Evolutionary conservation across 2,113 vertebrate genomes (phyloP).

Genomic region (Choloepus hoffmanni): DNA sequence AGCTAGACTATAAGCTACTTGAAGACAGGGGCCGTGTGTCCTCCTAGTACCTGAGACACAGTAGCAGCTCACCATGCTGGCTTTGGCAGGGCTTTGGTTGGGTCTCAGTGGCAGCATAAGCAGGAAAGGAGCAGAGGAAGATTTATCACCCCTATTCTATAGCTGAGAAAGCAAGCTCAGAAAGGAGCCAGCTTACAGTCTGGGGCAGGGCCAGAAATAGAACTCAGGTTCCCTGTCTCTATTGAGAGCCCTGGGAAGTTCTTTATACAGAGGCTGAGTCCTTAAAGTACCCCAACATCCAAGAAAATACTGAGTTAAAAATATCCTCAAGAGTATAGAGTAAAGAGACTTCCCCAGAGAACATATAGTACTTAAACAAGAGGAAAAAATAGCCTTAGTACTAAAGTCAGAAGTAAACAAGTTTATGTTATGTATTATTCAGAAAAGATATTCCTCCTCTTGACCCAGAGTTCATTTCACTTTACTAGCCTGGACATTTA

Average conservation of each 20-base stretch:
- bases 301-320: background rate
- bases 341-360: background rate
- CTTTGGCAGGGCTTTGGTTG: background rate
- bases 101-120: background rate
- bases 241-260: background rate
- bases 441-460: background rate
- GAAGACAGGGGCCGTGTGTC: background rate
- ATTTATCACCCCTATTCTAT: background rate
- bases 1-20: background rate
- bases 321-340: background rate
- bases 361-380: background rate
- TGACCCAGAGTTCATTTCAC: background rate
- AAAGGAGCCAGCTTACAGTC: too few relatives aligned
- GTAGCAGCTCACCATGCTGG: background rate
- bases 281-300: background rate
- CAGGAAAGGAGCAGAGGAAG: background rate
- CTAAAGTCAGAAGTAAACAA: constrained; percentile 13
- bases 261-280: background rate
- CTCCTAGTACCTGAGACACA: background rate
- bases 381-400: background rate
- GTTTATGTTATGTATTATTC: constrained; percentile 22
- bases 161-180: background rate
- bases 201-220: background rate
- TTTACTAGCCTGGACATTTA: constrained; percentile 30
- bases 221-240: background rate